Conservation (phyloP, 2,113 vertebrate species). For the Tachysurus vachellii region DNA sequence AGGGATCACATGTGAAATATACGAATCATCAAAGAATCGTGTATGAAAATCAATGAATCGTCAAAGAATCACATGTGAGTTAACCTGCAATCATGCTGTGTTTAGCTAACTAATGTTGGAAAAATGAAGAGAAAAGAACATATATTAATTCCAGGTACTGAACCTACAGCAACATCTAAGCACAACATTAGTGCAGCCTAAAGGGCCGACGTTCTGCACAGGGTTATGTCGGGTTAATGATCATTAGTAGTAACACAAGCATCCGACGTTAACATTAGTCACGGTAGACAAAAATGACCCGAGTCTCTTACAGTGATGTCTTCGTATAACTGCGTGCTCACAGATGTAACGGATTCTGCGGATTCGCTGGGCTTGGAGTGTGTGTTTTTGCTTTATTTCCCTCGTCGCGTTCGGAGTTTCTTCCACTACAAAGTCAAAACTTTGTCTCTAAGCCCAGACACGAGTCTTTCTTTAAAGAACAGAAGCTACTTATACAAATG, state of each 20-base stretch:
- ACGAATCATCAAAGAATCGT: too few relatives aligned
- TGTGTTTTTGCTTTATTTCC: conserved; percentile 14
- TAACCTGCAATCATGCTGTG: neutral
- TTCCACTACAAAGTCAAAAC: conserved; percentile 2
- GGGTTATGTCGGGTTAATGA: neutral
- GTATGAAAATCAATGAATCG: too few relatives aligned
- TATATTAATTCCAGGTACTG: neutral
- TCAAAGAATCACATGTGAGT: too few relatives aligned
- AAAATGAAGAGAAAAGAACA: neutral
- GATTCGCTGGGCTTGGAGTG: neutral
- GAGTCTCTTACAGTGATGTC: neutral
- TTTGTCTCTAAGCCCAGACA: neutral
- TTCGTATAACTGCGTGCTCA: neutral
- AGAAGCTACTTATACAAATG: conserved; percentile 54
- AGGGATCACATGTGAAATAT: too few relatives aligned
- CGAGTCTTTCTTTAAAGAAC: conserved; percentile 36
- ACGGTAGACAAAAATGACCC: neutral
- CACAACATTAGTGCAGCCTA: neutral
- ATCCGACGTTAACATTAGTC: neutral
- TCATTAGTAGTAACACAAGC: neutral
- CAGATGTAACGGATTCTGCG: neutral
- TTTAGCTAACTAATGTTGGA: neutral
- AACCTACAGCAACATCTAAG: neutral
- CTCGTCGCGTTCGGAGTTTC: neutral
- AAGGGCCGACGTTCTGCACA: neutral